phyloP scores from a whole-genome alignment of 2,888 invertebrate species.

The Amitus sp. region DNA sequence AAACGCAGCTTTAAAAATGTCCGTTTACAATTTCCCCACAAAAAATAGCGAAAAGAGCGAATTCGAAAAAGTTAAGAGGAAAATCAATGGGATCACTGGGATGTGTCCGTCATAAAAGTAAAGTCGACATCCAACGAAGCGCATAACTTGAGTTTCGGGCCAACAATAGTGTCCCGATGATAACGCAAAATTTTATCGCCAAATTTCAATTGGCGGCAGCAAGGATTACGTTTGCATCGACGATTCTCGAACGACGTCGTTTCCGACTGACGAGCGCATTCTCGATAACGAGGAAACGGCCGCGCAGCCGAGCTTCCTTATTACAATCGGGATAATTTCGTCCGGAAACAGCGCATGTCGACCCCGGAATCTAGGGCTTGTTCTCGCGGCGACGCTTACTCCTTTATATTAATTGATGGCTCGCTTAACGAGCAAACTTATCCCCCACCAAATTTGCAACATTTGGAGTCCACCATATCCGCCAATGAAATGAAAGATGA shows the following conservation, averaged over 20 bases:
- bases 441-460: neutral
- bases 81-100: too few relatives aligned
- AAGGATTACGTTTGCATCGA: constrained; percentile 31
- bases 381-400: neutral
- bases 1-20: too few relatives aligned
- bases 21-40: too few relatives aligned
- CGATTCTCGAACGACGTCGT: constrained; percentile 21
- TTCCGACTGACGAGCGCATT: constrained; percentile 26
- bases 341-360: neutral
- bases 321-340: constrained; percentile 40
- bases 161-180: too few relatives aligned
- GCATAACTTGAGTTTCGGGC: too few relatives aligned
- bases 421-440: neutral
- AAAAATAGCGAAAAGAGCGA: too few relatives aligned
- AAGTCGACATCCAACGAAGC: too few relatives aligned
- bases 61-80: too few relatives aligned
- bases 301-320: constrained; percentile 34
- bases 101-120: too few relatives aligned
- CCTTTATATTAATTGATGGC: neutral
- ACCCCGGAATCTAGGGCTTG: constrained; percentile 1
- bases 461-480: neutral
- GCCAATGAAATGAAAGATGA: neutral
- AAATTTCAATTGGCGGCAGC: constrained; percentile 23
- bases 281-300: constrained; percentile 30
- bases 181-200: constrained; percentile 15